These are phyloP conservation scores for Pterostichus niger DNA, from an alignment of 2,888 invertebrate species.

Conservation along the genomic window DNA sequence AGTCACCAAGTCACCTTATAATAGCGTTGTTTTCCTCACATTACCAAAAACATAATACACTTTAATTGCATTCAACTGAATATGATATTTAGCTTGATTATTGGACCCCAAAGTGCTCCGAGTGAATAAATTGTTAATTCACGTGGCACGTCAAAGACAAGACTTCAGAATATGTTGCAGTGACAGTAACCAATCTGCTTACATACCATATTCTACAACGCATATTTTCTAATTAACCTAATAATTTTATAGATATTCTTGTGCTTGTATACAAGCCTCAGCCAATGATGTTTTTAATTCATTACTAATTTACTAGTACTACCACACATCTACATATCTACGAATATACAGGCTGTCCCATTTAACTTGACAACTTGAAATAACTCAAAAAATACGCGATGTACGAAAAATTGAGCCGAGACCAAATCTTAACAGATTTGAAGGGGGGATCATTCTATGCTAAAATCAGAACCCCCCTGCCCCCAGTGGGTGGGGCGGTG, in stretches of 20 bases:
- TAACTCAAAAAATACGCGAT: too few relatives aligned
- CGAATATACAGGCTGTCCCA: too few relatives aligned
- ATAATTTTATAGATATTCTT: constrained; percentile 17
- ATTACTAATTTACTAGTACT: neutral
- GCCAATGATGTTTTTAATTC: neutral
- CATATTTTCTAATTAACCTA: neutral
- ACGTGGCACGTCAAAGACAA: neutral
- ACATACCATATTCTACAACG: neutral
- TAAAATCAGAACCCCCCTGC: too few relatives aligned
- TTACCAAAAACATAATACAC: constrained; percentile 33
- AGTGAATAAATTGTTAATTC: neutral
- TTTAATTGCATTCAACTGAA: constrained; percentile 32
- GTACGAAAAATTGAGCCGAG: too few relatives aligned
- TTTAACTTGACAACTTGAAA: too few relatives aligned
- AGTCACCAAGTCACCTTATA: constrained; percentile 16
- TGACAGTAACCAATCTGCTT: too few relatives aligned
- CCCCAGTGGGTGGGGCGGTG: too few relatives aligned
- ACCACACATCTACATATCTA: too few relatives aligned
- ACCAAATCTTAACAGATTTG: too few relatives aligned
- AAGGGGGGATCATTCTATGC: too few relatives aligned
- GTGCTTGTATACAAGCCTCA: neutral
- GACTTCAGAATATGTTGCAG: too few relatives aligned
- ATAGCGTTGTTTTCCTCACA: constrained; percentile 22
- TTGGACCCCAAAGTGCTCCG: neutral
- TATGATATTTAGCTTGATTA: constrained; percentile 16